Evolutionary conservation across 2,888 invertebrate species (phyloP).

Genomic region (Alloplasta piceator): DNA sequence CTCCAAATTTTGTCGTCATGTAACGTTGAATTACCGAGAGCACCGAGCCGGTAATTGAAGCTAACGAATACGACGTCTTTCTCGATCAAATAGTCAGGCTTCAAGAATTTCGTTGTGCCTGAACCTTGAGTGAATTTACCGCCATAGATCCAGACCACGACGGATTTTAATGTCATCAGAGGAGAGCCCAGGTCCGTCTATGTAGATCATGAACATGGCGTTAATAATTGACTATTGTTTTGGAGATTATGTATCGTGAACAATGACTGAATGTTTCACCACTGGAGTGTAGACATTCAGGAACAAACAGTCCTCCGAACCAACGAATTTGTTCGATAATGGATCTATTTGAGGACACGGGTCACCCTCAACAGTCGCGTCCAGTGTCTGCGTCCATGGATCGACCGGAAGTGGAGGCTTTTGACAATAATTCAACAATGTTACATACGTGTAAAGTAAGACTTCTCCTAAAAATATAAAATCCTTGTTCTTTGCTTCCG

Average conservation of each 20-base stretch:
- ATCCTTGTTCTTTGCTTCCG: too few relatives aligned
- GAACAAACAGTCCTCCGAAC: constrained; percentile 62
- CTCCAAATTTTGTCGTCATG: not conserved
- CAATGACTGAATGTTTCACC: constrained; percentile 19
- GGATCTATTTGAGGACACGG: constrained; percentile 66
- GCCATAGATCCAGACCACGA: constrained; percentile 72
- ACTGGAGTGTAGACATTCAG: constrained; percentile 51
- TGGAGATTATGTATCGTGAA: not conserved
- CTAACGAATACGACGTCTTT: constrained; percentile 71
- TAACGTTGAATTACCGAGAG: constrained; percentile 63
- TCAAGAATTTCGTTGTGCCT: constrained; percentile 48
- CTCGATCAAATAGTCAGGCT: constrained; percentile 72
- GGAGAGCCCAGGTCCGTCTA: not conserved
- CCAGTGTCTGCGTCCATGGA: constrained; percentile 65
- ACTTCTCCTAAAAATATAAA: too few relatives aligned
- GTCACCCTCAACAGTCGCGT: constrained; percentile 61
- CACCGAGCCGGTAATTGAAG: constrained; percentile 71
- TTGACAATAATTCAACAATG: too few relatives aligned
- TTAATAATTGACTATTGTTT: too few relatives aligned
- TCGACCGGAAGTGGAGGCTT: constrained; percentile 49
- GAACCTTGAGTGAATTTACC: constrained; percentile 64
- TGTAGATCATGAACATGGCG: not conserved
- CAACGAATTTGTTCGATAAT: constrained; percentile 43
- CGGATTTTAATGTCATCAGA: constrained; percentile 47
- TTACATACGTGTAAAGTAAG: too few relatives aligned